Conservation (phyloP, 1,140 invertebrate species). For the Heliconius eleuchia region DNA sequence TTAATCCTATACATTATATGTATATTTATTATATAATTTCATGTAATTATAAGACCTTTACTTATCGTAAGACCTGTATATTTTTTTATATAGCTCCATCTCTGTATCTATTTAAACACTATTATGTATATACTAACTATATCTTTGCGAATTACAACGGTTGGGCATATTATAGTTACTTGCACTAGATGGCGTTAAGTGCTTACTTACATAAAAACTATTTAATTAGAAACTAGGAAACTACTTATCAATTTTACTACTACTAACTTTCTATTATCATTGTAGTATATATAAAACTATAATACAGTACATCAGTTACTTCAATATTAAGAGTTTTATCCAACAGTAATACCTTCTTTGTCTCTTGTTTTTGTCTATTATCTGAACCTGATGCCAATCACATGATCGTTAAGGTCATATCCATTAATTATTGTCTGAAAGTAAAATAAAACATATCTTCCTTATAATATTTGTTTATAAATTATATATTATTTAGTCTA, state of each 20-base stretch:
- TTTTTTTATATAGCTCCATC: not conserved
- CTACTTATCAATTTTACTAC: not conserved
- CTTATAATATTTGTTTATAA: not conserved
- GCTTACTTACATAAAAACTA: not conserved
- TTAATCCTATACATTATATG: too few species aligned
- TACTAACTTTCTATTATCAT: not conserved
- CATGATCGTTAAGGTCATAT: slow-evolving; percentile 3
- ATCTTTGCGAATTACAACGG: not conserved
- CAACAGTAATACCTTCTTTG: not conserved
- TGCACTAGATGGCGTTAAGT: not conserved
- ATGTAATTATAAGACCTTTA: too few species aligned
- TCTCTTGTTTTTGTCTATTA: not conserved
- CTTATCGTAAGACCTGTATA: not conserved
- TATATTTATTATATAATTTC: too few species aligned
- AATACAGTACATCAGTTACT: not conserved
- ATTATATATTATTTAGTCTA: not conserved
- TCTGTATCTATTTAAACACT: not conserved
- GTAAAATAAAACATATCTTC: not conserved
- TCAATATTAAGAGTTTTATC: not conserved
- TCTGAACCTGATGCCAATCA: not conserved
- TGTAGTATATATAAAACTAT: not conserved
- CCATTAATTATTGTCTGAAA: not conserved
- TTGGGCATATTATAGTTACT: not conserved
- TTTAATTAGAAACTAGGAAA: not conserved
- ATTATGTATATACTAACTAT: not conserved